Evolutionary conservation across 2,113 vertebrate species (phyloP), one percentile per base, ranked within the genome.

Genomic region (Apodemus sylvaticus): DNA sequence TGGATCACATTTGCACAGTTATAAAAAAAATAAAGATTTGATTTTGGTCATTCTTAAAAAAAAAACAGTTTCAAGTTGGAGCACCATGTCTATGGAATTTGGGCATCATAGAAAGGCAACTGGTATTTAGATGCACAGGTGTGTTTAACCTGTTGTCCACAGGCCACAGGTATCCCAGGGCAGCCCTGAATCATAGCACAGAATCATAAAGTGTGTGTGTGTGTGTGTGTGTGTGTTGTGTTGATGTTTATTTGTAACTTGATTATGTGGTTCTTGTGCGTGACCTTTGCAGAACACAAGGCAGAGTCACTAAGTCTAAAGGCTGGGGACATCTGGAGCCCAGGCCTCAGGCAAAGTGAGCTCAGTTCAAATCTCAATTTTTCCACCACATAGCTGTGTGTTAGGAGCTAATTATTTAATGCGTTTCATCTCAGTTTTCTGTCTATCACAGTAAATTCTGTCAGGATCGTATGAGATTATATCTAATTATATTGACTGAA

Each of bases 281-380:
- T 36, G 31, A 51, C 5, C 45, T 86, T 68, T 51, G 64, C 19
- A 86, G 62, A 31, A 51, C 17, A 11, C 62, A 86, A 86, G 17
- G 16, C 45, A 39, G 10, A 51, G 45, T 36, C 17, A 48, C 62
- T 48, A 34, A 34, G 6, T 19, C 45, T 36, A 86, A 68, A 86
- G 62, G 17, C 39, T 68, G 31, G 42, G 29, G 31, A 14, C 45
- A 24, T 17, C 31, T 51, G 14, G 11, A 74, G 31, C 64, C 48
- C 71, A 81, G 34, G 31, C 58, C 95, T 93, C 26, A 39, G 62
- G 62, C 76, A 93, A 94, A 96, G 86, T 20, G 70, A 85, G 93
- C n/a, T 34, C 39, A 16, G 34, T 93, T 96, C 92, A 86, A 91
- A 76, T 93, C 92, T 66, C 24, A 78, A 58, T 31, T 82, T 76